These are phyloP conservation scores for Apodemus speciosus DNA, from an alignment of 2,113 vertebrate genomes.

Conservation along the genomic window DNA sequence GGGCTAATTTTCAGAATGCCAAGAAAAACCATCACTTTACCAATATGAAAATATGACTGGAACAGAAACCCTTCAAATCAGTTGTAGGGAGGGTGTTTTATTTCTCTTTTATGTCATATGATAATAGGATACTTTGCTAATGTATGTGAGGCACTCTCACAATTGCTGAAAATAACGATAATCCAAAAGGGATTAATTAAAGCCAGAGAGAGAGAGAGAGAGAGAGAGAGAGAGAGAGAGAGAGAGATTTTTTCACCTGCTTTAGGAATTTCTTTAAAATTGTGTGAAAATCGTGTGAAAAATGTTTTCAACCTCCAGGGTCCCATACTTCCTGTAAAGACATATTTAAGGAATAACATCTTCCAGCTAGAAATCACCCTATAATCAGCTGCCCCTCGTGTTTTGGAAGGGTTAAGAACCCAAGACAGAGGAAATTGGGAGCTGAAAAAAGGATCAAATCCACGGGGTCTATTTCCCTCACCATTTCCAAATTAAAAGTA, in stretches of 20 bases:
- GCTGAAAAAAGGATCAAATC: not conserved
- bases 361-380: not conserved
- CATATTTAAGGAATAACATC: not conserved
- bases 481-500: constrained; percentile 9
- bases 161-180: not conserved
- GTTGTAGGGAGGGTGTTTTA: not conserved
- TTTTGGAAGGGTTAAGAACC: not conserved
- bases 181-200: not conserved
- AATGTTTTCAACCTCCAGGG: not conserved
- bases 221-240: no score
- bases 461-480: not conserved
- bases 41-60: not conserved
- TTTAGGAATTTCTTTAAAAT: not conserved
- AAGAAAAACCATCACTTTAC: not conserved
- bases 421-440: not conserved
- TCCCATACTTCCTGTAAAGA: not conserved
- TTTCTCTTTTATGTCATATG: not conserved
- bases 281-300: not conserved
- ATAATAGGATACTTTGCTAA: not conserved
- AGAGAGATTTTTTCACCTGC: not conserved
- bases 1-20: no score
- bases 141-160: not conserved
- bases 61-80: not conserved
- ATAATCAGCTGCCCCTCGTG: not conserved
- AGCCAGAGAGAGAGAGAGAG: not conserved